A percentile compares a stretch with the other conserved stretches of the same genome.
Conservation (phyloP, 64 coral and sea anemone species). For the Montipora efflorescens region DNA sequence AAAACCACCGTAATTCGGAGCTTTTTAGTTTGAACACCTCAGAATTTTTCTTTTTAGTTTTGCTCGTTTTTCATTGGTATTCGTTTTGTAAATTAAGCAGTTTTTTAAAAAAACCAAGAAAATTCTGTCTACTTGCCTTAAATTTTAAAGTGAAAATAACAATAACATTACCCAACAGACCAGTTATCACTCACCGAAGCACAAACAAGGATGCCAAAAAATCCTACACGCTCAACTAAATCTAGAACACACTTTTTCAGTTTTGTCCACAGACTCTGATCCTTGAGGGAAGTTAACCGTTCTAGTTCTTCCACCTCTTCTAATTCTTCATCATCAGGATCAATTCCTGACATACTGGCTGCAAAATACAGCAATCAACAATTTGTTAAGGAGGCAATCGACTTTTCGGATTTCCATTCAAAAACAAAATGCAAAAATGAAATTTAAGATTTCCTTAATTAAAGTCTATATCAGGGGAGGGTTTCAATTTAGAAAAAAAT, state of each 20-base stretch:
- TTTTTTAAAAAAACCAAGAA: too few species aligned
- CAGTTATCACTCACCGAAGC: slow-evolving; percentile 80
- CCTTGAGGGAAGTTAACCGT: slow-evolving; percentile 71
- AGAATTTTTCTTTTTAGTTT: too few species aligned
- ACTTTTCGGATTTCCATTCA: not conserved
- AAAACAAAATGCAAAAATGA: not conserved
- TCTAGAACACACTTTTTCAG: slow-evolving; percentile 93
- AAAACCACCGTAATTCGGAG: too few species aligned
- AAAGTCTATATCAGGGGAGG: too few species aligned
- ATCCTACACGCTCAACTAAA: slow-evolving; percentile 93
- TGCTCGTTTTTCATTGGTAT: too few species aligned
- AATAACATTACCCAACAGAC: not conserved
- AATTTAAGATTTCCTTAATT: too few species aligned
- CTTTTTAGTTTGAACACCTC: too few species aligned
- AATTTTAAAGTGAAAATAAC: too few species aligned
- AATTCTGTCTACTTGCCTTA: too few species aligned
- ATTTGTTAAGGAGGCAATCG: too few species aligned
- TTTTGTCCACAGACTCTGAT: slow-evolving; percentile 94
- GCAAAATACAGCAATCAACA: not conserved
- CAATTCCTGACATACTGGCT: slow-evolving; percentile 94
- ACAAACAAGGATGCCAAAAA: slow-evolving; percentile 98
- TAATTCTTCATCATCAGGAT: slow-evolving; percentile 95
- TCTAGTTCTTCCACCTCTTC: slow-evolving; percentile 97
- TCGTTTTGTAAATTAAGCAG: too few species aligned
- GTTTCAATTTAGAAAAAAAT: too few species aligned